Evolutionary conservation across 1,140 invertebrate species (phyloP), one percentile per base, ranked within the genome.

Genomic region (Drosophila miranda): DNA sequence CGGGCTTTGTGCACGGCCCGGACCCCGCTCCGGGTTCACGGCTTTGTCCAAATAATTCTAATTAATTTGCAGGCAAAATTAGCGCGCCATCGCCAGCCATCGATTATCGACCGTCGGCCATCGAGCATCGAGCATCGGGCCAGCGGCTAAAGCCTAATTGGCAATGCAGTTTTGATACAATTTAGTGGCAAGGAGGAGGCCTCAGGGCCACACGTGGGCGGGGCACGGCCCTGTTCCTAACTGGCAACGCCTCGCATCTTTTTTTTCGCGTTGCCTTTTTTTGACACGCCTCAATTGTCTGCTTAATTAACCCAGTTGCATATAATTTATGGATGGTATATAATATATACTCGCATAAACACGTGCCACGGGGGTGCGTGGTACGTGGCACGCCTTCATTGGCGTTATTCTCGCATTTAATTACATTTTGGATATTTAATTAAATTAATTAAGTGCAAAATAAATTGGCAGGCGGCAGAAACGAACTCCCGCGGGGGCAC

Each of bases 241-340:
- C 19, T 19, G 19, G 19, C 42, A 9, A 34, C 42, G 4, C 23
- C 4, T n/a, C 7, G 2, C 9, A 45, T 13, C 4, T 49, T 28
- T 56, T 50, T 58, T 55, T 42, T 34, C 72, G 5, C 16, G 30
- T 53, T 46, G 19, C 54, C 48, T n/a, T 51, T 52, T 56, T 68
- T 56, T 71, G 61, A 77, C 78, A 68, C 62, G 50, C 81, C 71
- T 88, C 81, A 83, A 82, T 82, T 81, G 76, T 61, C 3, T 57
- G 81, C 81, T 88, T 88, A 83, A 86, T 88, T 86, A 86, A 86
- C 83, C 81, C 67, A 78, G 70, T 72, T 86, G 83, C 83, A 82
- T 86, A 86, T 77, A 19, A 19, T 19, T 19, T 19, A 74, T 83
- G 84, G 49, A 49, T 74, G 64, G 51, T 23, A 34, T 60, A 53